A percentile compares a stretch with the other conserved stretches of the same genome.
Evolutionary conservation across 2,888 invertebrate species (phyloP).

Genomic region (Exephanes ischioxanthus): DNA sequence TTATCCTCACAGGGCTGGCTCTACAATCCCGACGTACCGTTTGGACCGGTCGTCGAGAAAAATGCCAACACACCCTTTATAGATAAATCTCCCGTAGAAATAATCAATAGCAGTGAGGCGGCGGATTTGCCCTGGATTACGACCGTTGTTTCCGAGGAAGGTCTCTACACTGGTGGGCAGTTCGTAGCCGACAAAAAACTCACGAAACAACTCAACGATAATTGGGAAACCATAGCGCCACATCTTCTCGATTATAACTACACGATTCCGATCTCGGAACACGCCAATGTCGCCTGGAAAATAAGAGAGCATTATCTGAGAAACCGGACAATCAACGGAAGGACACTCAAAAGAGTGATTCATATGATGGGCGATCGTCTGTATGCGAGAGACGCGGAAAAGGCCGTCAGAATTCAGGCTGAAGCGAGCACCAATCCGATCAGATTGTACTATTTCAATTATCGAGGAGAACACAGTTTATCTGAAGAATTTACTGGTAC

Average conservation of each 20-base stretch:
- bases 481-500: conserved; percentile 85
- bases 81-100: conserved; percentile 87
- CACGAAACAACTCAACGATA: conserved; percentile 85
- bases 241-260: conserved; percentile 87
- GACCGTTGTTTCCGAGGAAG: conserved; percentile 89
- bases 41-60: conserved; percentile 89
- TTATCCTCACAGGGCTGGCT: conserved; percentile 84
- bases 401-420: conserved; percentile 87
- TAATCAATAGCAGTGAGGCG: conserved; percentile 87
- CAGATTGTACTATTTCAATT: conserved; percentile 87
- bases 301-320: conserved; percentile 86
- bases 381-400: conserved; percentile 87
- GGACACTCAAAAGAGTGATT: conserved; percentile 76
- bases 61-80: conserved; percentile 87
- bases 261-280: conserved; percentile 84
- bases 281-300: conserved; percentile 84
- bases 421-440: conserved; percentile 86
- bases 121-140: conserved; percentile 89
- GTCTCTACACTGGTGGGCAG: conserved; percentile 88
- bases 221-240: conserved; percentile 87
- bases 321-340: conserved; percentile 84
- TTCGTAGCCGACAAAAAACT: conserved; percentile 82
- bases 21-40: conserved; percentile 89
- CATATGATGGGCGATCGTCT: conserved; percentile 88
- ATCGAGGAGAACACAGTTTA: conserved; percentile 86